Evolutionary conservation across 1,140 invertebrate genomes (phyloP).

Genomic region (Bicyclus anynana): DNA sequence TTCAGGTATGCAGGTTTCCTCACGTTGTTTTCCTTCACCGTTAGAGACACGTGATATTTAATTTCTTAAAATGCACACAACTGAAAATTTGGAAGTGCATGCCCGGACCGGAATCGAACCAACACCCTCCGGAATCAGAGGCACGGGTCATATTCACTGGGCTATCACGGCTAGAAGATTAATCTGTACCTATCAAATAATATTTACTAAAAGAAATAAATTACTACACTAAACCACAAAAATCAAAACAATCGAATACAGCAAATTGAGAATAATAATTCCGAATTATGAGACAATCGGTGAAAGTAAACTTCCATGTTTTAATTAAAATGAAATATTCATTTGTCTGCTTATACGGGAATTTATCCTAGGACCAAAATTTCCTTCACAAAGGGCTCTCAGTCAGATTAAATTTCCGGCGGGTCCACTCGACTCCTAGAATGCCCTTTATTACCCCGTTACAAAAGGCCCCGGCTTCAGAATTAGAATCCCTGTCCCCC

Average conservation of each 20-base stretch:
- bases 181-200: too few species aligned
- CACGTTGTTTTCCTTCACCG: too few species aligned
- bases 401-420: slow-evolving; percentile 70
- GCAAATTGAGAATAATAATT: background rate
- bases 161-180: too few species aligned
- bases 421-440: slow-evolving; percentile 64
- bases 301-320: slow-evolving; percentile 36
- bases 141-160: too few species aligned
- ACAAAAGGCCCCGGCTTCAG: slow-evolving; percentile 61
- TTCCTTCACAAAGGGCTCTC: slow-evolving; percentile 56
- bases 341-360: slow-evolving; percentile 45
- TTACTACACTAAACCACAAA: background rate
- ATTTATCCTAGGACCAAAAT: slow-evolving; percentile 67
- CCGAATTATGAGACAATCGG: background rate
- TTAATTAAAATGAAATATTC: slow-evolving; percentile 69
- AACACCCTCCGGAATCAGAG: too few species aligned
- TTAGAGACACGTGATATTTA: too few species aligned
- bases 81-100: too few species aligned
- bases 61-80: too few species aligned
- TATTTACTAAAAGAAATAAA: too few species aligned
- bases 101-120: too few species aligned
- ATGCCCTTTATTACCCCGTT: slow-evolving; percentile 66
- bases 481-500: slow-evolving; percentile 59
- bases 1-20: too few species aligned
- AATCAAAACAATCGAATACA: background rate